Percentiles rank a stretch among this genome's conserved stretches.
phyloP scores from a whole-genome alignment of 1,140 invertebrate genomes.

The Hirudo medicinalis region DNA sequence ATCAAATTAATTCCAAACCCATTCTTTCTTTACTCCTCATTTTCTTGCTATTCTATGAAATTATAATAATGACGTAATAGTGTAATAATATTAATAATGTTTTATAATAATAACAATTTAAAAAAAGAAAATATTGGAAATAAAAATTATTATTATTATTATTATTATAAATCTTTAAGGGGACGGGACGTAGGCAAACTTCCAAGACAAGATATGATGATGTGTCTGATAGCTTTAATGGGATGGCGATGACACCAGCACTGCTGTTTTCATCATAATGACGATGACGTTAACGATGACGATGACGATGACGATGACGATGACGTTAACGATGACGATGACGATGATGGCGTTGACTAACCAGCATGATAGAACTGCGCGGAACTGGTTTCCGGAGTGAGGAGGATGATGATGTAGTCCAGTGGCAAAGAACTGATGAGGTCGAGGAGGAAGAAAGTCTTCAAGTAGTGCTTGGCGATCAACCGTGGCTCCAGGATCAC shows the following conservation, averaged over 20 bases:
- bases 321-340: not conserved
- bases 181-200: too few species aligned
- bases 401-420: slow-evolving; percentile 72
- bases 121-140: too few species aligned
- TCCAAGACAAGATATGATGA: not conserved
- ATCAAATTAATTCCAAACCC: too few species aligned
- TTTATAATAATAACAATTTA: too few species aligned
- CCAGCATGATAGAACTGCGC: slow-evolving; percentile 8
- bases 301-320: not conserved
- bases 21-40: too few species aligned
- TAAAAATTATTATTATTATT: too few species aligned
- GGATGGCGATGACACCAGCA: not conserved
- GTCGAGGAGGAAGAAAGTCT: slow-evolving; percentile 98
- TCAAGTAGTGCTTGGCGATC: slow-evolving; percentile 94
- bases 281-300: not conserved
- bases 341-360: not conserved
- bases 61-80: too few species aligned
- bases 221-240: not conserved
- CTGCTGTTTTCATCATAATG: not conserved
- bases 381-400: not conserved
- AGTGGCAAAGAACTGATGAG: slow-evolving; percentile 96
- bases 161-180: too few species aligned
- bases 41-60: too few species aligned
- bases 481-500: slow-evolving; percentile 92
- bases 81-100: too few species aligned